phyloP scores from a whole-genome alignment of 2,888 invertebrate genomes.

The Thymelicus lineola region DNA sequence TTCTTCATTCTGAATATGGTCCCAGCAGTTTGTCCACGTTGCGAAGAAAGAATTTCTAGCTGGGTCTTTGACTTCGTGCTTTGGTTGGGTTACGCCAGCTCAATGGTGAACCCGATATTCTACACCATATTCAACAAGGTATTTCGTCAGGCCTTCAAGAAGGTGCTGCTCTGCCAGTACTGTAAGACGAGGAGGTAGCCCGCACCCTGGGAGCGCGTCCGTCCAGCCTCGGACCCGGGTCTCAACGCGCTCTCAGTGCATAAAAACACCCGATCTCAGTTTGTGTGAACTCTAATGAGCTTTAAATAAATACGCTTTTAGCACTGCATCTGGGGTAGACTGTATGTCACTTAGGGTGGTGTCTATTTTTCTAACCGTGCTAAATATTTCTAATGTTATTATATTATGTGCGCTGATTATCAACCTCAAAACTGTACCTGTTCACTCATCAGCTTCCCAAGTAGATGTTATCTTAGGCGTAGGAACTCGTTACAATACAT shows the following conservation, averaged over 20 bases:
- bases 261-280: constrained; percentile 75
- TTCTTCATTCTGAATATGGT: constrained; percentile 96
- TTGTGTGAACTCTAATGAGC: constrained; percentile 67
- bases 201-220: constrained; percentile 81
- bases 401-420: neutral
- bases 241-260: constrained; percentile 80
- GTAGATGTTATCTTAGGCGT: constrained; percentile 2
- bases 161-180: constrained; percentile 92
- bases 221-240: constrained; percentile 77
- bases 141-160: constrained; percentile 95
- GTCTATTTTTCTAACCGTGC: constrained; percentile 36
- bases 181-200: constrained; percentile 81
- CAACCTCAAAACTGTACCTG: constrained; percentile 34
- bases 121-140: constrained; percentile 98
- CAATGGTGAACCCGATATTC: constrained; percentile 98
- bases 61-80: constrained; percentile 95
- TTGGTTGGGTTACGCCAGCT: constrained; percentile 97
- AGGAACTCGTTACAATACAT: neutral
- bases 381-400: constrained; percentile 25
- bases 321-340: constrained; percentile 25
- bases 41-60: constrained; percentile 89
- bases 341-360: constrained; percentile 19
- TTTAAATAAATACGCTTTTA: constrained; percentile 52
- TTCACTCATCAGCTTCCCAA: constrained; percentile 24
- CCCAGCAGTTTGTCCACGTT: constrained; percentile 92